Evolutionary conservation across 2,888 invertebrate genomes (phyloP), one percentile per base, ranked within the genome.

Genomic region (Lymantria dispar): DNA sequence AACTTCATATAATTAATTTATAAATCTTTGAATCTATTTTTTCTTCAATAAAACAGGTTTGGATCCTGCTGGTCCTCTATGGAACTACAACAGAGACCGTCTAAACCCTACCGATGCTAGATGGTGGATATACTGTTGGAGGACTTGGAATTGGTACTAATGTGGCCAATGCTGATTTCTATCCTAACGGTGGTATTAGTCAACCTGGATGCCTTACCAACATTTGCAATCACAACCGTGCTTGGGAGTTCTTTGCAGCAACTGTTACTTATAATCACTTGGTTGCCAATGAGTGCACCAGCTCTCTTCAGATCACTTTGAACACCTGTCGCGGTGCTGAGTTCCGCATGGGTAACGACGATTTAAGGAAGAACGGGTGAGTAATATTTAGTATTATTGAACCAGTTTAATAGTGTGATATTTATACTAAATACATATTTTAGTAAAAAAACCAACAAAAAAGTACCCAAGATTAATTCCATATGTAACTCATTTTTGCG

Each of bases 141-240:
- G 77, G 77, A 70, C 78, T 66, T 64, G 93, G 69, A 66, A 92
- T 86, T 36, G 92, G 92, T 0, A 70, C 78, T 2, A 71, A 86
- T 7, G 75, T 93, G 3, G 93, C 87, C 0, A 78, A 92, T 50
- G 92, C 75, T 1, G 94, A 94, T 72, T 94, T 94, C 74, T 93
- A 92, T 87, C 92, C 93, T 15, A 94, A 94, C 58, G 88, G 91
- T 41, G 94, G 94, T 0, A 78, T 62, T 47, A 73, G 71, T n/a
- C 84, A 85, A 47, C 85, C 87, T 1, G 85, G 81, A 1, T 88
- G 87, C 47, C 0, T 74, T 0, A 70, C 73, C 7, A 76, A 62
- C 40, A 14, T 83, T 2, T 87, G 87, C 61, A 71, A 81, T 56
- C 87, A 87, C 56, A 78, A 85, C 50, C 79, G 82, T 7, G 78